Percentiles rank a stretch among this genome's conserved stretches.
These are phyloP conservation scores for Lathronympha strigana DNA, from an alignment of 2,888 invertebrate species.

Conservation along the genomic window DNA sequence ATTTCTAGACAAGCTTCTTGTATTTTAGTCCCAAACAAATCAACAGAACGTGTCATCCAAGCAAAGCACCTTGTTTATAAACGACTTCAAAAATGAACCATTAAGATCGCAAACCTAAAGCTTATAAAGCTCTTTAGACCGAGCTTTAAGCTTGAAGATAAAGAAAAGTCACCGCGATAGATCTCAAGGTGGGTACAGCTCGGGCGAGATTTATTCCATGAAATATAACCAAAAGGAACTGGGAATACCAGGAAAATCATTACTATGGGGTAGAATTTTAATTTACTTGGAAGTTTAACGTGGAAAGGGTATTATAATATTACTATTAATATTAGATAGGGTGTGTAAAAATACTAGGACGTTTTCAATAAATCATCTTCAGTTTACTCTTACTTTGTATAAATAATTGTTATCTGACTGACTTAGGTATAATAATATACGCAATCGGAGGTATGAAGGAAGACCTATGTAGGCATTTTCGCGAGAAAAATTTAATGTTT, in stretches of 20 bases:
- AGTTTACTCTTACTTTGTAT: too few species aligned
- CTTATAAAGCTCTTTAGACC: conserved; percentile 27
- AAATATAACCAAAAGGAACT: conserved; percentile 29
- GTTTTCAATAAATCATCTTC: too few species aligned
- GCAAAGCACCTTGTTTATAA: neutral
- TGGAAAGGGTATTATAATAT: neutral
- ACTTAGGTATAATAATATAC: too few species aligned
- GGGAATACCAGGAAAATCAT: conserved; percentile 17
- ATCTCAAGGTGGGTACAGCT: conserved; percentile 38
- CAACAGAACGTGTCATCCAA: too few species aligned
- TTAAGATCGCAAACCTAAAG: conserved; percentile 16
- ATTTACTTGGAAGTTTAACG: neutral
- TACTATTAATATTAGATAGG: neutral
- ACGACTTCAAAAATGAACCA: conserved; percentile 17
- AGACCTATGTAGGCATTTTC: too few species aligned
- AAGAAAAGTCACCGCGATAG: conserved; percentile 40
- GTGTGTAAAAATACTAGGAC: too few species aligned
- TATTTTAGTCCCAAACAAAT: too few species aligned
- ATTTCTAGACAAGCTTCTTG: too few species aligned
- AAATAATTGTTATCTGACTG: too few species aligned
- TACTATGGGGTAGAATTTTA: conserved; percentile 4
- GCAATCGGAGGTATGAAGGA: too few species aligned
- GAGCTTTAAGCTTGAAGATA: conserved; percentile 34
- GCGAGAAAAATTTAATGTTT: too few species aligned
- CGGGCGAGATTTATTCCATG: conserved; percentile 31